A percentile compares a stretch with the other conserved stretches of the same genome.
Evolutionary conservation across 2,113 vertebrate genomes (phyloP).

Genomic region (Marmota monax): DNA sequence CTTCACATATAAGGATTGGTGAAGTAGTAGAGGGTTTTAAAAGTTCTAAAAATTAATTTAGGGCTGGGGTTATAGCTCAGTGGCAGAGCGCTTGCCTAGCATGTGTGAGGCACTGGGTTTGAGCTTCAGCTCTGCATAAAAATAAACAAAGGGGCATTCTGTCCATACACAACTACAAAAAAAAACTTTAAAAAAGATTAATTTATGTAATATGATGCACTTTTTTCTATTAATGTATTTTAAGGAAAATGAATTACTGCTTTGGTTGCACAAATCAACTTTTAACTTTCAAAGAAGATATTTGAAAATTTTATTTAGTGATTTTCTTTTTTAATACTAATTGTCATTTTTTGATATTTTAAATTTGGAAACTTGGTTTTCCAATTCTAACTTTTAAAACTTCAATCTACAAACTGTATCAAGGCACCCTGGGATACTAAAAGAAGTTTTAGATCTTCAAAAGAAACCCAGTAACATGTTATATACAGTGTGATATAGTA

Average conservation of each 20-base stretch:
- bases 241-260: background rate
- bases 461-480: slow-evolving; percentile 7
- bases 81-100: too few species aligned
- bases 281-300: slow-evolving; percentile 35
- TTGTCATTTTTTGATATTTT: background rate
- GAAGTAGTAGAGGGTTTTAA: background rate
- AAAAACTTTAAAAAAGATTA: background rate
- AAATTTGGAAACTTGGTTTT: background rate
- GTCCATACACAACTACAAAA: too few species aligned
- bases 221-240: background rate
- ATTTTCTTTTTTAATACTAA: slow-evolving; percentile 20
- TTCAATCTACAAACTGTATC: background rate
- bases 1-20: background rate
- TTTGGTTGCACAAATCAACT: slow-evolving; percentile 8
- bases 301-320: background rate
- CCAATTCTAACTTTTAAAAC: slow-evolving; percentile 8
- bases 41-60: slow-evolving; percentile 50
- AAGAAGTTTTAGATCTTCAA: slow-evolving; percentile 44
- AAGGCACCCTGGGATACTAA: background rate
- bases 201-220: slow-evolving; percentile 11
- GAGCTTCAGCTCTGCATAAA: too few species aligned
- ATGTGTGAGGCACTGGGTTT: too few species aligned
- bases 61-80: too few species aligned
- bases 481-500: background rate
- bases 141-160: too few species aligned